Conservation (phyloP, 2,888 invertebrate genomes). For the Dicyrtoma fusca region DNA sequence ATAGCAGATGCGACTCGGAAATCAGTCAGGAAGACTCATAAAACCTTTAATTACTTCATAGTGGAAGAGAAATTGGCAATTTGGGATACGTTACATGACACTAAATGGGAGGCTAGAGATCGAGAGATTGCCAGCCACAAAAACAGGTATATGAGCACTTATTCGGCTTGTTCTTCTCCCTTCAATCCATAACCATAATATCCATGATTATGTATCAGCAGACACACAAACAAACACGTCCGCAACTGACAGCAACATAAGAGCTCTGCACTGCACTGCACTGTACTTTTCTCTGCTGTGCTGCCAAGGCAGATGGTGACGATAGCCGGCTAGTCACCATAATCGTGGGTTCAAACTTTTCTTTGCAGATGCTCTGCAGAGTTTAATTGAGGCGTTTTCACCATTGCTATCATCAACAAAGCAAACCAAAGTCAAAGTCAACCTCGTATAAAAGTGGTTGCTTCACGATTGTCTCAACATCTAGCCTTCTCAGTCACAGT, state of each 20-base stretch:
- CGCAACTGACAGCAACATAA: too few relatives aligned
- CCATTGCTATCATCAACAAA: background rate
- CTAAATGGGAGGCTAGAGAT: slow-evolving; percentile 22
- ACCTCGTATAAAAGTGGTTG: slow-evolving; percentile 33
- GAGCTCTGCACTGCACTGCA: too few relatives aligned
- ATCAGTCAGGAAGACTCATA: slow-evolving; percentile 38
- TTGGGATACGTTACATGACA: slow-evolving; percentile 18
- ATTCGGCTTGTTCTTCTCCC: background rate
- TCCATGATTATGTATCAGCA: too few relatives aligned
- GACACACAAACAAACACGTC: too few relatives aligned
- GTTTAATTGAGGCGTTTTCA: background rate
- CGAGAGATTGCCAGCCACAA: slow-evolving; percentile 19
- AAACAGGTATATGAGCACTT: background rate
- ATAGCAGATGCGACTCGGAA: background rate
- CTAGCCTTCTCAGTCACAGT: too few relatives aligned
- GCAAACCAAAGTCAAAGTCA: background rate
- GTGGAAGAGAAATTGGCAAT: slow-evolving; percentile 30
- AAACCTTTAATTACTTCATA: slow-evolving; percentile 39
- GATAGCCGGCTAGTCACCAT: too few relatives aligned
- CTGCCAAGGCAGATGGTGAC: background rate
- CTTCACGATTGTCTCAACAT: slow-evolving; percentile 10
- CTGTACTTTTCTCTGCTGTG: background rate
- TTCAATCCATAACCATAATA: background rate
- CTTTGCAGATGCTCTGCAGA: slow-evolving; percentile 24
- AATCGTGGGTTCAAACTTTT: slow-evolving; percentile 2